Percentiles rank a stretch among this genome's conserved stretches.
phyloP scores from a whole-genome alignment of 2,888 invertebrate species.

The Noctuana brunneofusca region DNA sequence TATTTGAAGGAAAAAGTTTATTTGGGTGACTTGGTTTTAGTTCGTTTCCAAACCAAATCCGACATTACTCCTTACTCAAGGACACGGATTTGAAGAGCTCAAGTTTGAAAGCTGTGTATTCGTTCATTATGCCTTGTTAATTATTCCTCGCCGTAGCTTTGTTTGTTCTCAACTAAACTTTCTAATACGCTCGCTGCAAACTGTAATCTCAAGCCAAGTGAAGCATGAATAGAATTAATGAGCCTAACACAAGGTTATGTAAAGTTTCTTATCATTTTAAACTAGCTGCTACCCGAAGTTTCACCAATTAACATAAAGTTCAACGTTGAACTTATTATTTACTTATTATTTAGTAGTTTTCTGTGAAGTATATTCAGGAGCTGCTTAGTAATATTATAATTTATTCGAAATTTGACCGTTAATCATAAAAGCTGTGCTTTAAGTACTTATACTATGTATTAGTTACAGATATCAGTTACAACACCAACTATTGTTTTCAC shows the following conservation, averaged over 20 bases:
- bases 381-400: no score
- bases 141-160: slow-evolving; percentile 15
- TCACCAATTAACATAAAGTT: background rate
- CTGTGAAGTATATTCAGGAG: no score
- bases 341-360: background rate
- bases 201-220: slow-evolving; percentile 22
- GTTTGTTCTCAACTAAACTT: slow-evolving; percentile 16
- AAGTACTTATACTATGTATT: no score
- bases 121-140: slow-evolving; percentile 23
- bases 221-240: slow-evolving; percentile 12
- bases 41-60: background rate
- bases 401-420: no score
- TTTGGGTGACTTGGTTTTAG: background rate
- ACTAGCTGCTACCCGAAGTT: background rate
- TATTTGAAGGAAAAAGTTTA: background rate
- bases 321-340: background rate
- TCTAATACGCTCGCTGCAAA: slow-evolving; percentile 18
- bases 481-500: no score
- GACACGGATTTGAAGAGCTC: background rate
- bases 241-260: background rate
- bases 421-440: no score
- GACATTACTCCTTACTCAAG: background rate
- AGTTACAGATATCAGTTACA: no score
- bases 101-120: slow-evolving; percentile 2
- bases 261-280: slow-evolving; percentile 2